A percentile compares a stretch with the other conserved stretches of the same genome.
phyloP scores from a whole-genome alignment of 1,140 invertebrate species.

The Trichonephila clavipes region DNA sequence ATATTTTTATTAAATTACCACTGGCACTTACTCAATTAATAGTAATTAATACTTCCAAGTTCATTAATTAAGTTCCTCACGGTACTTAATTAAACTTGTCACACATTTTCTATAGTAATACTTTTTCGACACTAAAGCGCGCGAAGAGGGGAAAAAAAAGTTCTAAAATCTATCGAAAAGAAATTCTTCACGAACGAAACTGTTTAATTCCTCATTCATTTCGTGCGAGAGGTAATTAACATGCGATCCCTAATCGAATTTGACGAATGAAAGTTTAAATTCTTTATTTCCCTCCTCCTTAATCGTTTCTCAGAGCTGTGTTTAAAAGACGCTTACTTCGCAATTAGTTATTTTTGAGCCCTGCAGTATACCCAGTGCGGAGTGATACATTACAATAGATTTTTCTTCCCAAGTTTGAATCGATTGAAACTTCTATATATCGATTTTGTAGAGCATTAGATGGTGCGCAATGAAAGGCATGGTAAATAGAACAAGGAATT shows the following conservation, averaged over 20 bases:
- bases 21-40: slow-evolving; percentile 3
- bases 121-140: neutral
- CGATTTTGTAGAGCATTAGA: slow-evolving; percentile 32
- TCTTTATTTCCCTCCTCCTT: slow-evolving; percentile 4
- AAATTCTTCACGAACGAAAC: slow-evolving; percentile 17
- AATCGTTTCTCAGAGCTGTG: slow-evolving; percentile 41
- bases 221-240: slow-evolving; percentile 45
- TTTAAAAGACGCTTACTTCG: slow-evolving; percentile 31
- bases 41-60: slow-evolving; percentile 22
- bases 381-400: slow-evolving; percentile 5
- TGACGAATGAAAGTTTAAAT: slow-evolving; percentile 23
- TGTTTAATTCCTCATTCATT: slow-evolving; percentile 57
- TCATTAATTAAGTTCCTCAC: neutral
- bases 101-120: slow-evolving; percentile 5
- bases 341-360: slow-evolving; percentile 38
- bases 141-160: neutral
- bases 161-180: neutral
- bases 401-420: neutral
- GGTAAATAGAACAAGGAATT: slow-evolving; percentile 16
- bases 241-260: slow-evolving; percentile 52
- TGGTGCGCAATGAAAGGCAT: neutral
- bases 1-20: slow-evolving; percentile 14
- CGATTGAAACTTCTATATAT: neutral
- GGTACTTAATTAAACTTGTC: slow-evolving; percentile 41
- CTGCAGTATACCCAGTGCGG: neutral